phyloP scores from a whole-genome alignment of 2,888 invertebrate genomes.

The Macropis europaea region DNA sequence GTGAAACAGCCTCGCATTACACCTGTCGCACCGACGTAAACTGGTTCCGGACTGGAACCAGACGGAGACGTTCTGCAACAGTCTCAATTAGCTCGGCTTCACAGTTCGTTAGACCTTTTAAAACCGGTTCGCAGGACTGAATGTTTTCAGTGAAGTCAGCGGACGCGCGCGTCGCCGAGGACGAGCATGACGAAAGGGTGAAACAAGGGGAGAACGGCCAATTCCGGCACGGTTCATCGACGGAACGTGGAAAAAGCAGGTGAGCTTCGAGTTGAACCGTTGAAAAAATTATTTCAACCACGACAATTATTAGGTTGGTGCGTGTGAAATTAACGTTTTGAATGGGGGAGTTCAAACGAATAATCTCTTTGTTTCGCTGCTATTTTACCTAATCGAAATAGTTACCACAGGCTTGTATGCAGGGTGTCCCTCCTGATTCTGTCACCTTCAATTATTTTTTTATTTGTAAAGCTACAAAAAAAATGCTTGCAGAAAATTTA shows the following conservation, averaged over 20 bases:
- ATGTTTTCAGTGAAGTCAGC: constrained; percentile 60
- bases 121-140: constrained; percentile 63
- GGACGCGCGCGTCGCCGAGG: constrained; percentile 23
- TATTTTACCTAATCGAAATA: too few relatives aligned
- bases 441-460: too few relatives aligned
- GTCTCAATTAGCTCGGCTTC: constrained; percentile 72
- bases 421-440: too few relatives aligned
- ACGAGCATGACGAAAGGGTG: constrained; percentile 23
- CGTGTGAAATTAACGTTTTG: too few relatives aligned
- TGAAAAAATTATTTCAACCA: too few relatives aligned
- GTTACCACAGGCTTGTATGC: too few relatives aligned
- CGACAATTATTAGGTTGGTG: too few relatives aligned
- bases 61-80: constrained; percentile 59
- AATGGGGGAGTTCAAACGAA: too few relatives aligned
- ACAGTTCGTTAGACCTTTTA: constrained; percentile 74
- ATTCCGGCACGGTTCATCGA: background rate
- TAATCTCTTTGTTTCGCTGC: too few relatives aligned
- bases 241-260: constrained; percentile 1
- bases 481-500: too few relatives aligned
- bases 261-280: too few relatives aligned
- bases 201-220: background rate
- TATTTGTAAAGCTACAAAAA: too few relatives aligned
- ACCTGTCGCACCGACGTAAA: constrained; percentile 63
- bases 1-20: constrained; percentile 62
- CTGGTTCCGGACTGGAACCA: constrained; percentile 56